Percentiles rank a stretch among this genome's conserved stretches.
Conservation (phyloP, 1,140 invertebrate genomes). For the Musca vetustissima region DNA sequence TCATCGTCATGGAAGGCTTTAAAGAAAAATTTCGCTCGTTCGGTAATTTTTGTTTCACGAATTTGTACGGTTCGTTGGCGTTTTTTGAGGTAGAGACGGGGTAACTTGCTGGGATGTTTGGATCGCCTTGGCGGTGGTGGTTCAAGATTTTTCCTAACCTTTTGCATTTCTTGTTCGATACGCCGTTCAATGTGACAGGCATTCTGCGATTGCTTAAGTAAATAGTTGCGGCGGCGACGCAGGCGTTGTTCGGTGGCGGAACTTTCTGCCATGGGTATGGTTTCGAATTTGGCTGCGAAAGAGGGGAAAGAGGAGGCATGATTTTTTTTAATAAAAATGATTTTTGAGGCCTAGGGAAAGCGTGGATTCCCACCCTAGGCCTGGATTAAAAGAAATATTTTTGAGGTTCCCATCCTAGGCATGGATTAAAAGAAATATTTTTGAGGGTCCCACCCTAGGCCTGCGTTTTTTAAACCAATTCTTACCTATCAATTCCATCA, state of each 20-base stretch:
- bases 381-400: too few relatives aligned
- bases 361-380: too few relatives aligned
- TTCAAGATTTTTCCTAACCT: constrained; percentile 45
- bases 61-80: constrained; percentile 15
- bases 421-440: too few relatives aligned
- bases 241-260: constrained; percentile 33
- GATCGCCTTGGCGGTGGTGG: constrained; percentile 39
- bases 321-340: background rate
- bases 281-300: constrained; percentile 41
- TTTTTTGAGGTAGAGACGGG: constrained; percentile 38
- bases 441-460: too few relatives aligned
- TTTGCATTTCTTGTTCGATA: constrained; percentile 49
- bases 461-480: background rate
- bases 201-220: constrained; percentile 40
- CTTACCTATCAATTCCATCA: constrained; percentile 40
- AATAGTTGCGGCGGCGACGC: constrained; percentile 37
- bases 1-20: constrained; percentile 46
- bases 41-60: constrained; percentile 33
- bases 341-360: too few relatives aligned
- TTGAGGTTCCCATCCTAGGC: too few relatives aligned
- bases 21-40: constrained; percentile 45
- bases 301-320: background rate
- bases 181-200: constrained; percentile 46
- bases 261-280: constrained; percentile 38
- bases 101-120: constrained; percentile 38